phyloP scores from a whole-genome alignment of 2,113 vertebrate species.

The Oophaga pumilio region DNA sequence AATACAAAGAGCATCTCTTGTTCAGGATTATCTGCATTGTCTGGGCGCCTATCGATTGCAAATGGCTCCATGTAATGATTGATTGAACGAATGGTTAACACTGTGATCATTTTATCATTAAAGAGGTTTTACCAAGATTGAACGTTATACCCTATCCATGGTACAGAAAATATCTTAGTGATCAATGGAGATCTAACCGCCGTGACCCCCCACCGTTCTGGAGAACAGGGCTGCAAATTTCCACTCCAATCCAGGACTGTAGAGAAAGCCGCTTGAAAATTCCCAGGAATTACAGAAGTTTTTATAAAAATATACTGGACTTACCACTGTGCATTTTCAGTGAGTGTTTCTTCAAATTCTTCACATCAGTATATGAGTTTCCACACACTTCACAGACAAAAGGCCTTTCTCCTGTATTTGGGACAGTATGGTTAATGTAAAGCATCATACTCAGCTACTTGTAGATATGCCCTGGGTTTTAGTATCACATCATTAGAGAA shows the following conservation, averaged over 20 bases:
- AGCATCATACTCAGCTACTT: not conserved
- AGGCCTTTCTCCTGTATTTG: constrained; percentile 84
- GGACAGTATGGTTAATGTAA: constrained; percentile 34
- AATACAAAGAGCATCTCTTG: not conserved
- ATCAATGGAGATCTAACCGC: no score
- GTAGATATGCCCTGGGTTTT: not conserved
- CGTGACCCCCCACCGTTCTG: no score
- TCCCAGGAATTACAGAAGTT: no score
- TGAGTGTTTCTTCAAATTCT: constrained; percentile 97
- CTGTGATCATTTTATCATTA: no score
- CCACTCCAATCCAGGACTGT: no score
- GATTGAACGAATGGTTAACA: no score
- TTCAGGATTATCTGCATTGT: not conserved
- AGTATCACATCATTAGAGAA: no score
- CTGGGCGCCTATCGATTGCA: not conserved
- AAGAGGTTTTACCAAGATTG: no score
- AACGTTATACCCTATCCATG: no score
- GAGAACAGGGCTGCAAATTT: no score
- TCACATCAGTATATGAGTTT: constrained; percentile 92
- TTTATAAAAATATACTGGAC: constrained; percentile 49
- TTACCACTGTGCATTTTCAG: constrained; percentile 88
- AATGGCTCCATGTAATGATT: not conserved
- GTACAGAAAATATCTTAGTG: no score
- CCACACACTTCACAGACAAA: constrained; percentile 96
- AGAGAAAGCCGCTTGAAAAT: no score